Evolutionary conservation across 2,888 invertebrate species (phyloP).

Genomic region (Xestobium rufovillosum): DNA sequence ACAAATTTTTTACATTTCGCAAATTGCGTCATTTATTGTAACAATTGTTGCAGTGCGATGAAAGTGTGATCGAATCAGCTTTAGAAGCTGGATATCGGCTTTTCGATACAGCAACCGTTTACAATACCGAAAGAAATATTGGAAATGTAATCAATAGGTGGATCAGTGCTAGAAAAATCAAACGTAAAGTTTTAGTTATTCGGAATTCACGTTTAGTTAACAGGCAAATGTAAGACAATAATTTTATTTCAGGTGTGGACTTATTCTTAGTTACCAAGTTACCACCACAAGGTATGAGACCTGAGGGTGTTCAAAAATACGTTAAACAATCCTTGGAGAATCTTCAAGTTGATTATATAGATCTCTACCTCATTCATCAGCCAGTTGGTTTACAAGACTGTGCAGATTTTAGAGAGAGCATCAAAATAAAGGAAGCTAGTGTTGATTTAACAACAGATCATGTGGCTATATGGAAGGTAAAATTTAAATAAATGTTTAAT

Average conservation of each 20-base stretch:
- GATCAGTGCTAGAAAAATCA: constrained; percentile 55
- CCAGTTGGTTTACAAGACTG: constrained; percentile 63
- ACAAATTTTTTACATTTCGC: too few relatives aligned
- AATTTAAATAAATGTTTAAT: too few relatives aligned
- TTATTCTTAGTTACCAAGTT: constrained; percentile 81
- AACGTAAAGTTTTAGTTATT: constrained; percentile 24
- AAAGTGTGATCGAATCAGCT: constrained; percentile 62
- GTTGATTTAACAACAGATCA: constrained; percentile 62
- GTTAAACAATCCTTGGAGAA: constrained; percentile 60
- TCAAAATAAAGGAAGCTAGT: constrained; percentile 56
- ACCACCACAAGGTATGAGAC: constrained; percentile 54
- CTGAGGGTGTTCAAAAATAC: constrained; percentile 57
- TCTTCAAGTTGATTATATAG: constrained; percentile 70
- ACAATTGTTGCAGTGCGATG: constrained; percentile 53
- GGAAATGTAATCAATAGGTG: constrained; percentile 66
- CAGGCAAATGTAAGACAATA: too few relatives aligned
- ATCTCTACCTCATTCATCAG: constrained; percentile 73
- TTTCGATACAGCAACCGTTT: constrained; percentile 72
- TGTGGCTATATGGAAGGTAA: constrained; percentile 65
- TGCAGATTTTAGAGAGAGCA: constrained; percentile 57
- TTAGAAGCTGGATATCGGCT: constrained; percentile 73
- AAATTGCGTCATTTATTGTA: too few relatives aligned
- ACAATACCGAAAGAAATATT: constrained; percentile 68
- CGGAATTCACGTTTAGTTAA: too few relatives aligned
- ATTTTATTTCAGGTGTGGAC: constrained; percentile 68